phyloP scores from a whole-genome alignment of 2,888 invertebrate species.

The Zaprionus bogoriensis region DNA sequence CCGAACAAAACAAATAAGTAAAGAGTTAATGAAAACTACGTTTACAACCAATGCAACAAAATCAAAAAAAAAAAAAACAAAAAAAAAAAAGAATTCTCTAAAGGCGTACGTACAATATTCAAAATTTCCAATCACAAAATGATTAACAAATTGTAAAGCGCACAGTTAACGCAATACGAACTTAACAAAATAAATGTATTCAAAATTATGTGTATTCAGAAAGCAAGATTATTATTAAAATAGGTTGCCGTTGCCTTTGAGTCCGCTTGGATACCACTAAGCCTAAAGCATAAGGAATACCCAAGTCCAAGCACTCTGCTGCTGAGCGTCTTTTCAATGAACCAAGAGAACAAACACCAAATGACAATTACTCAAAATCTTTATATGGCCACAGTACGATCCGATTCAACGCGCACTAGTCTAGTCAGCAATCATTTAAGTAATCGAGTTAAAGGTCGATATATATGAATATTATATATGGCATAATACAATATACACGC shows the following conservation, averaged over 20 bases:
- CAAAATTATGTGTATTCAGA: constrained; percentile 49
- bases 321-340: constrained; percentile 27
- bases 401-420: constrained; percentile 64
- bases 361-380: constrained; percentile 34
- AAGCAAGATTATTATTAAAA: constrained; percentile 42
- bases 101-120: constrained; percentile 46
- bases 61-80: constrained; percentile 42
- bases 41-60: constrained; percentile 40
- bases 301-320: too few relatives aligned
- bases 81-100: constrained; percentile 38
- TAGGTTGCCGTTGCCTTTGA: constrained; percentile 41
- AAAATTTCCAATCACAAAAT: constrained; percentile 32
- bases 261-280: constrained; percentile 23
- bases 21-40: constrained; percentile 1
- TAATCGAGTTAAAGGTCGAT: constrained; percentile 54
- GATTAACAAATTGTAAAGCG: constrained; percentile 56
- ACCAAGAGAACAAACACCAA: constrained; percentile 57
- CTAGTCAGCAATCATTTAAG: constrained; percentile 73
- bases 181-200: constrained; percentile 29
- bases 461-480: constrained; percentile 37
- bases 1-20: constrained; percentile 51
- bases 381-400: constrained; percentile 14
- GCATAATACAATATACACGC: constrained; percentile 34
- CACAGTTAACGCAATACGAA: constrained; percentile 50
- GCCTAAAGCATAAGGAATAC: too few relatives aligned